Conservation (phyloP, 2,888 invertebrate species). For the Orchestes rusci region DNA sequence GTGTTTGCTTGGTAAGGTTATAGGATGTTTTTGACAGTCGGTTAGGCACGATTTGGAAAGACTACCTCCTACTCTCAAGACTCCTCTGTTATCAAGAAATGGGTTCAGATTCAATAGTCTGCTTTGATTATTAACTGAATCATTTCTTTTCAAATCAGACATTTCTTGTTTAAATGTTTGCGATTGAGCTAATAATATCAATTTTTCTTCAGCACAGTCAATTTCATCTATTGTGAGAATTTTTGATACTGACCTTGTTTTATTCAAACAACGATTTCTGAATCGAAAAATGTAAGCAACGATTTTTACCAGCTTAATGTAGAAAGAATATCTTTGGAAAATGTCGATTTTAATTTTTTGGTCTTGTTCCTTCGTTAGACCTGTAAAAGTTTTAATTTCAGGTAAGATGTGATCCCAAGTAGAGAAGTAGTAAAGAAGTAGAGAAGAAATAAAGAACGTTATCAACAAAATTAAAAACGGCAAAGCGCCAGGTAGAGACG, state of each 20-base stretch:
- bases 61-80: slow-evolving; percentile 1
- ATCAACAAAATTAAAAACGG: too few species aligned
- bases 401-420: not conserved
- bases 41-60: not conserved
- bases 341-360: not conserved
- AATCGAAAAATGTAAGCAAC: slow-evolving; percentile 1
- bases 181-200: not conserved
- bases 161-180: not conserved
- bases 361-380: not conserved
- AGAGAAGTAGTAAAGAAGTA: not conserved
- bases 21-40: not conserved
- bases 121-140: not conserved
- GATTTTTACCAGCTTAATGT: too few species aligned
- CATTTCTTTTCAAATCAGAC: not conserved
- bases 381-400: not conserved
- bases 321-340: not conserved
- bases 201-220: not conserved
- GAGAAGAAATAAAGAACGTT: too few species aligned
- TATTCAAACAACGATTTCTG: too few species aligned
- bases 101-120: slow-evolving; percentile 1
- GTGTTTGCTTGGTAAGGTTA: slow-evolving; percentile 3
- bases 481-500: too few species aligned
- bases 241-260: not conserved
- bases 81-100: slow-evolving; percentile 1
- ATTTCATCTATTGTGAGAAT: slow-evolving; percentile 2